These are phyloP conservation scores for Fissipunctia ypsillon DNA, from an alignment of 2,888 invertebrate species.

Conservation along the genomic window DNA sequence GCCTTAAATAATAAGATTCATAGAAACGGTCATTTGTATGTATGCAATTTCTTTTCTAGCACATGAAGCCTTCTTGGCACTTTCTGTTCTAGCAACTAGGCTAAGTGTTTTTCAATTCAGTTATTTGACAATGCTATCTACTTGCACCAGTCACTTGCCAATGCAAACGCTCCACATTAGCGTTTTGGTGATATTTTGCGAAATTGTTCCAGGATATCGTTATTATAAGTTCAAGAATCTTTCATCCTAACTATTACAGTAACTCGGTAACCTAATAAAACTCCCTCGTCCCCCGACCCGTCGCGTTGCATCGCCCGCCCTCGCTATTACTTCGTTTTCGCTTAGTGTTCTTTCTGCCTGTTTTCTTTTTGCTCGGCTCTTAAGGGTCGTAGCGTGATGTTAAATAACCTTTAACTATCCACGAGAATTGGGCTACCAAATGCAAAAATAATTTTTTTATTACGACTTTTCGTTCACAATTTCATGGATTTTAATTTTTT, in stretches of 20 bases:
- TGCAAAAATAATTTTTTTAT: too few species aligned
- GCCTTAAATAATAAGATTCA: slow-evolving; percentile 20
- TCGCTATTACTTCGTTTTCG: too few species aligned
- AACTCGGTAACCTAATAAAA: neutral
- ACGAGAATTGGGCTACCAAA: too few species aligned
- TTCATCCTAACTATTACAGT: neutral
- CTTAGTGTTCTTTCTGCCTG: too few species aligned
- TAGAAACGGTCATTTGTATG: slow-evolving; percentile 12
- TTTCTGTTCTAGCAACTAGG: neutral
- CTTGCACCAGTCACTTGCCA: slow-evolving; percentile 19
- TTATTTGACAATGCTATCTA: slow-evolving; percentile 2
- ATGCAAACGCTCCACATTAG: slow-evolving; percentile 12
- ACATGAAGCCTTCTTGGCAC: neutral
- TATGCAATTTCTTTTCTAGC: slow-evolving; percentile 30
- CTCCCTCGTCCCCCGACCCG: too few species aligned
- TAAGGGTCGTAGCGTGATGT: too few species aligned
- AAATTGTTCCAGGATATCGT: slow-evolving; percentile 14
- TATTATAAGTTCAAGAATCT: slow-evolving; percentile 15
- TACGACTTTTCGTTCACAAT: too few species aligned
- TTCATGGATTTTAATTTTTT: too few species aligned
- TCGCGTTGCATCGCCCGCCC: too few species aligned
- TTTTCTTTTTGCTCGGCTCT: too few species aligned
- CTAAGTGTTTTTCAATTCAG: slow-evolving; percentile 1
- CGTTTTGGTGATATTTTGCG: slow-evolving; percentile 30
- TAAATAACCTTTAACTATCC: too few species aligned